Conservation (phyloP, 1,140 invertebrate genomes). For the Microplitis mediator region DNA sequence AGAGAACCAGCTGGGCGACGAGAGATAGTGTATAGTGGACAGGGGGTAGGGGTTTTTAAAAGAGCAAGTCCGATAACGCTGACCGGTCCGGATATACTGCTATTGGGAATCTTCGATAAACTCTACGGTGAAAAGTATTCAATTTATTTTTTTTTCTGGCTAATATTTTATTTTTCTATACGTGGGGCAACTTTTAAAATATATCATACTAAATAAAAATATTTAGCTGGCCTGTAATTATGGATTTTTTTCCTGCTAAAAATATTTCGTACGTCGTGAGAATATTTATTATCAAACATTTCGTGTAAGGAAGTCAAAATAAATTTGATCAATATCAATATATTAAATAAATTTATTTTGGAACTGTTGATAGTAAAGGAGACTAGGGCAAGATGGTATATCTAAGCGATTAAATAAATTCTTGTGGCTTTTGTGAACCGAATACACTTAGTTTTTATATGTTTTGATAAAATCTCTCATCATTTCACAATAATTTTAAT, state of each 20-base stretch:
- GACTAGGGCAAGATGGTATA: too few species aligned
- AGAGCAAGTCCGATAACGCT: slow-evolving; percentile 13
- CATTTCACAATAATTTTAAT: too few species aligned
- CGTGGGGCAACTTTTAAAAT: slow-evolving; percentile 1
- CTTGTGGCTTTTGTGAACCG: too few species aligned
- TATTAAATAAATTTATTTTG: too few species aligned
- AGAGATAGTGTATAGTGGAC: neutral
- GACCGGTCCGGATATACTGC: slow-evolving; percentile 8
- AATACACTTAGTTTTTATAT: too few species aligned
- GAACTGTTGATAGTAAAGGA: too few species aligned
- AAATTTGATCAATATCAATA: too few species aligned
- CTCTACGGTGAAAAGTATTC: slow-evolving; percentile 4
- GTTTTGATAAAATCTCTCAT: too few species aligned
- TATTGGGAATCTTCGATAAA: slow-evolving; percentile 18
- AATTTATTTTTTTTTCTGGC: neutral
- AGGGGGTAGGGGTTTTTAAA: neutral
- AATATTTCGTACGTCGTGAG: too few species aligned
- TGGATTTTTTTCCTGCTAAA: neutral
- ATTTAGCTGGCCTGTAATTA: neutral
- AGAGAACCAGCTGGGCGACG: neutral
- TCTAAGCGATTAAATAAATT: too few species aligned
- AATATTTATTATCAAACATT: too few species aligned
- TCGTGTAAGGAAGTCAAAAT: too few species aligned
- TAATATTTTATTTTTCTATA: slow-evolving; percentile 2
- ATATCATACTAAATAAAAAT: neutral